phyloP scores from a whole-genome alignment of 92 coral and sea anemone genomes.

The Pocillopora grandis region DNA sequence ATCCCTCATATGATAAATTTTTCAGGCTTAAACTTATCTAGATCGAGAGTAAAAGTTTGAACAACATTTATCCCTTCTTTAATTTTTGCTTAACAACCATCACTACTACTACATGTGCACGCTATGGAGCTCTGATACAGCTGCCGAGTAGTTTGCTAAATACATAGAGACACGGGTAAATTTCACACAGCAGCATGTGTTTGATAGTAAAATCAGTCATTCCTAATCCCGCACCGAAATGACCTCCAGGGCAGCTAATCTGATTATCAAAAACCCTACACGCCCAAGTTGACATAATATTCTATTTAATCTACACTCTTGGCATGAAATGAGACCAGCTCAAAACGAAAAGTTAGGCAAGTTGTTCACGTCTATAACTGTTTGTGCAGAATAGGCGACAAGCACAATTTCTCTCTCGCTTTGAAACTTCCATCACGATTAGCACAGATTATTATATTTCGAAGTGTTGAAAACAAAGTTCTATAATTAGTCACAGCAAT shows the following conservation, averaged over 20 bases:
- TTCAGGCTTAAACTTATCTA: too few species aligned
- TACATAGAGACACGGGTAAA: too few species aligned
- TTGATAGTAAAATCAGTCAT: background rate
- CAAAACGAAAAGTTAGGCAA: background rate
- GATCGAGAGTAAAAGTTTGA: too few species aligned
- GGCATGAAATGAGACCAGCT: background rate
- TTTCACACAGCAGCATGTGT: too few species aligned
- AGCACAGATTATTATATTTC: background rate
- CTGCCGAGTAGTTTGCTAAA: too few species aligned
- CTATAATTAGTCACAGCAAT: background rate
- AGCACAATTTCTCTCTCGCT: background rate
- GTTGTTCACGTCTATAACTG: background rate
- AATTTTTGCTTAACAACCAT: too few species aligned
- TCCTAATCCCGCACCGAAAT: background rate
- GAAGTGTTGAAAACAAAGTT: background rate
- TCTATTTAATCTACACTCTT: conserved; percentile 1
- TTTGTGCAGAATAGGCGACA: background rate
- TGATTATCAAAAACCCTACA: background rate
- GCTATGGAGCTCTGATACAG: too few species aligned
- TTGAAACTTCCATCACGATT: background rate
- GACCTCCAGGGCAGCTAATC: too few species aligned
- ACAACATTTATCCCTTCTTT: too few species aligned
- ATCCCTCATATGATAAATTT: too few species aligned
- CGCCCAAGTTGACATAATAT: background rate
- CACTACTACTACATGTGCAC: too few species aligned